Evolutionary conservation across 2,797 vertebrate species (phyloP).

Genomic region (Falco peregrinus): DNA sequence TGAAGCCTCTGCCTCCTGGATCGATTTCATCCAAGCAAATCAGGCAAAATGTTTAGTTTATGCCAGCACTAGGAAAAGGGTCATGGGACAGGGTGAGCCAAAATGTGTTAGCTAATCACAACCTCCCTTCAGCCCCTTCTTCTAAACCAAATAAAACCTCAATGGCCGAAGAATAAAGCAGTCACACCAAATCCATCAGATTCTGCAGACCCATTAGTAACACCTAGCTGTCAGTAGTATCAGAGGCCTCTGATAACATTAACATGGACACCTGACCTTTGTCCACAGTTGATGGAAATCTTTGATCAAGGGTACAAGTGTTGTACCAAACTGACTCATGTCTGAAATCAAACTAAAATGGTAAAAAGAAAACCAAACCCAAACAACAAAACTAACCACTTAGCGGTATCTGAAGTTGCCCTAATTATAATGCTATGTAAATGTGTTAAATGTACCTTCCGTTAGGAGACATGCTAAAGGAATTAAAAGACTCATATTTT

Average conservation of each 20-base stretch:
- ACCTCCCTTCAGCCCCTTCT: conserved; percentile 23
- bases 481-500: not conserved
- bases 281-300: conserved; percentile 32
- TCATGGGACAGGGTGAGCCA: conserved; percentile 25
- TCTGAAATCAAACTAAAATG: conserved; percentile 13
- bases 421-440: not conserved
- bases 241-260: not conserved
- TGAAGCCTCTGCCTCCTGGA: not conserved
- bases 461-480: not conserved
- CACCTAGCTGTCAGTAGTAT: conserved; percentile 32
- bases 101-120: conserved; percentile 41
- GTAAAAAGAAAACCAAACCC: fast-evolving
- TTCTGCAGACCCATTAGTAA: not conserved
- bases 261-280: conserved; percentile 51
- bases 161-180: conserved; percentile 33
- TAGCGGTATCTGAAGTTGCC: not conserved
- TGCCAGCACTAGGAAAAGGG: not conserved
- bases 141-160: conserved; percentile 59
- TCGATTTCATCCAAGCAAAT: not conserved
- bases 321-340: not conserved
- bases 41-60: conserved; percentile 21
- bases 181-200: conserved; percentile 62
- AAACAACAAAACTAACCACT: not conserved
- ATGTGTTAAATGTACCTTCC: not conserved
- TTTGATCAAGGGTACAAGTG: conserved; percentile 42